Conservation (phyloP, 2,113 vertebrate genomes). For the Pipa parva region DNA sequence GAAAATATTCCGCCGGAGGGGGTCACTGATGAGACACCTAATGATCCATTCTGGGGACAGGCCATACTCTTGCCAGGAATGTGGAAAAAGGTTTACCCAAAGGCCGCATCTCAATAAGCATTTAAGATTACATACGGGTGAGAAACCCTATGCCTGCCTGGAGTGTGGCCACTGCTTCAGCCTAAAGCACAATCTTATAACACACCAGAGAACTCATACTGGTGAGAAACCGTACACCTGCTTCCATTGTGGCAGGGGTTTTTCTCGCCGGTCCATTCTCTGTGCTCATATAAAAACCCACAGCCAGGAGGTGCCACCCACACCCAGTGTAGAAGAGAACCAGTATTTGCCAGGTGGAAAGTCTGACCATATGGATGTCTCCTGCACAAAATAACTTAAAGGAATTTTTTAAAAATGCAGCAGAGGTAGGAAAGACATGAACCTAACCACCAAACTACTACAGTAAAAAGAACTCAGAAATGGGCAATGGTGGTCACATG, state of each 20-base stretch:
- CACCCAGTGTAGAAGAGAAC: neutral
- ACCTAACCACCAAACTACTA: too few species aligned
- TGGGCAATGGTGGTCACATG: too few species aligned
- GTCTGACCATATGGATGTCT: neutral
- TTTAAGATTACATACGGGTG: conserved; percentile 15
- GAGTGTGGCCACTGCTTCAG: conserved; percentile 29
- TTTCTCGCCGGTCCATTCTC: conserved; percentile 22
- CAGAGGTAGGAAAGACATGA: too few species aligned
- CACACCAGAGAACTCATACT: conserved; percentile 31
- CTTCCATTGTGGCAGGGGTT: conserved; percentile 11
- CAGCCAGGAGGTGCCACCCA: neutral
- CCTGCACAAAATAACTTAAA: neutral
- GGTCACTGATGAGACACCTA: conserved; percentile 16
- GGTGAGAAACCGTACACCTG: conserved; percentile 22
- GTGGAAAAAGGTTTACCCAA: conserved; percentile 26
- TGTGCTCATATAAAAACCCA: conserved; percentile 6
- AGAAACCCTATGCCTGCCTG: conserved; percentile 22
- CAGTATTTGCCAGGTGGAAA: neutral
- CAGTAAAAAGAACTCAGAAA: too few species aligned
- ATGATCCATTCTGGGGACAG: conserved; percentile 34
- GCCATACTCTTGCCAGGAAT: conserved; percentile 9
- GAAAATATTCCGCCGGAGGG: conserved; percentile 17
- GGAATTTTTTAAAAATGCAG: too few species aligned
- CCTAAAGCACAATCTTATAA: conserved; percentile 28
- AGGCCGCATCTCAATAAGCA: conserved; percentile 32